Evolutionary conservation across 2,888 invertebrate genomes (phyloP).

Genomic region (Creontiades dilutus): DNA sequence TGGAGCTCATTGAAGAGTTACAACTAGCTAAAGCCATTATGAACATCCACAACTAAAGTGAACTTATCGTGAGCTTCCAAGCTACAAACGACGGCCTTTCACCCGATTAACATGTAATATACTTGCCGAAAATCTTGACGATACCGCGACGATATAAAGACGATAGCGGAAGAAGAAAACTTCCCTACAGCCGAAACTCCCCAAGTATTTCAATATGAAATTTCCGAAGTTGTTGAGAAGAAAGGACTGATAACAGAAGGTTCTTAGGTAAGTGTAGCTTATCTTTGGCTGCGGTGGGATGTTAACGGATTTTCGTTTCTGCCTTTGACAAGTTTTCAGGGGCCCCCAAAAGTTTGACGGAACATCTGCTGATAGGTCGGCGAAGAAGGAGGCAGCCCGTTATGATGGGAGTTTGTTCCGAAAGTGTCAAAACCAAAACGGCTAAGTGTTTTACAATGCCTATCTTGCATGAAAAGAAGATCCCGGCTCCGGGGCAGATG

Average conservation of each 20-base stretch:
- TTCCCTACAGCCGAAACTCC: not conserved
- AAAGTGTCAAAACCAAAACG: constrained; percentile 62
- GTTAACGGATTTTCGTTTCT: constrained; percentile 33
- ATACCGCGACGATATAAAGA: not conserved
- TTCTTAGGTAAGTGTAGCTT: constrained; percentile 36
- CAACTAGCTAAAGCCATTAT: no score
- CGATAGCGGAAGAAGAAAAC: not conserved
- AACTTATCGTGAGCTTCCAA: no score
- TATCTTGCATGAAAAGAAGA: constrained; percentile 38
- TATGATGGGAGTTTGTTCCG: constrained; percentile 45
- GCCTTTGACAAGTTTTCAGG: constrained; percentile 56
- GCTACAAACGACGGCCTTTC: not conserved
- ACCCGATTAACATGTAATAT: not conserved
- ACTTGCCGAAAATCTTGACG: not conserved
- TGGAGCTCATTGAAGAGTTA: no score
- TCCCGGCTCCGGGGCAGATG: not conserved
- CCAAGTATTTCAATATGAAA: constrained; percentile 5
- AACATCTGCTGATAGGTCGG: constrained; percentile 60
- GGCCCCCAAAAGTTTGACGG: constrained; percentile 28
- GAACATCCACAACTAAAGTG: no score
- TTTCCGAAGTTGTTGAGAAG: constrained; percentile 28
- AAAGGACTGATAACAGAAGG: constrained; percentile 5
- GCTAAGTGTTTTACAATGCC: constrained; percentile 61
- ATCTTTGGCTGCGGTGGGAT: constrained; percentile 1
- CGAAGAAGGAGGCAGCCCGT: not conserved